A percentile compares a stretch with the other conserved stretches of the same genome.
Evolutionary conservation across 1,140 invertebrate species (phyloP).

Genomic region (Eciton burchellii): DNA sequence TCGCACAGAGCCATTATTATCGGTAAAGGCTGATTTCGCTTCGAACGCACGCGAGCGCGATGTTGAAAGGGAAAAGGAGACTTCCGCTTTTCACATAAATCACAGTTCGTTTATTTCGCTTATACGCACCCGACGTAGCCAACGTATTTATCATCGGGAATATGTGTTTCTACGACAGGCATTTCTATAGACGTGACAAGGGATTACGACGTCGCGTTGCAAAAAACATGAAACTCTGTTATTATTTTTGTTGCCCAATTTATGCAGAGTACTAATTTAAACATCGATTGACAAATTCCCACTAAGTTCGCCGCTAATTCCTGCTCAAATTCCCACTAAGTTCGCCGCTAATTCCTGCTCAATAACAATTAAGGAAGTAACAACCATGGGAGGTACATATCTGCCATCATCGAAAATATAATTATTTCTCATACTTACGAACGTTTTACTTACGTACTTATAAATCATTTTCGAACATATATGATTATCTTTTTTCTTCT

Average conservation of each 20-base stretch:
- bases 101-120: conserved; percentile 56
- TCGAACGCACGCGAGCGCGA: conserved; percentile 28
- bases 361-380: too few species aligned
- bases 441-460: too few species aligned
- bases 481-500: too few species aligned
- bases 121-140: conserved; percentile 15
- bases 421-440: too few species aligned
- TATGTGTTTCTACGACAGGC: conserved; percentile 2
- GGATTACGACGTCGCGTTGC: conserved; percentile 42
- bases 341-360: neutral
- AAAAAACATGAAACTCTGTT: conserved; percentile 4
- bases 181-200: conserved; percentile 15
- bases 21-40: conserved; percentile 34
- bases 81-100: conserved; percentile 62
- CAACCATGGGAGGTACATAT: too few species aligned
- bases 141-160: conserved; percentile 44
- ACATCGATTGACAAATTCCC: conserved; percentile 34
- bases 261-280: conserved; percentile 24
- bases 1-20: conserved; percentile 32
- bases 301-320: neutral
- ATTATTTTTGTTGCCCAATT: conserved; percentile 50
- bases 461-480: too few species aligned
- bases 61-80: conserved; percentile 52
- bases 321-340: too few species aligned
- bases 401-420: too few species aligned